These are phyloP conservation scores for Acrobasis suavella DNA, from an alignment of 2,888 invertebrate species.

Conservation along the genomic window DNA sequence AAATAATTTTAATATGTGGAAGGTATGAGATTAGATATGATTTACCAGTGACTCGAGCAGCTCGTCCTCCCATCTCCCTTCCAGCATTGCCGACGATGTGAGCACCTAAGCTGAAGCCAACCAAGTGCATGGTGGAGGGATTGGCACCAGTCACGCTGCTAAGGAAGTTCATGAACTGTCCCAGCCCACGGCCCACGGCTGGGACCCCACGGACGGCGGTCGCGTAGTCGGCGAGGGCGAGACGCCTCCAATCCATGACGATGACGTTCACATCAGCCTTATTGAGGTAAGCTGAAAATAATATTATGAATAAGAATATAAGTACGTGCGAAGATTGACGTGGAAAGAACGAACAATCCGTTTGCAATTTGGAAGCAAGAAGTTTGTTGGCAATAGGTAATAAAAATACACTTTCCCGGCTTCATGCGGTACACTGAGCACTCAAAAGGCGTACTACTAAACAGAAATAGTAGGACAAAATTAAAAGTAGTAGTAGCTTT, in stretches of 20 bases:
- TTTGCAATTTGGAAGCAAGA: no score
- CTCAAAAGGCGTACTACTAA: no score
- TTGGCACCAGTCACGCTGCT: slow-evolving; percentile 43
- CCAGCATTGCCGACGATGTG: slow-evolving; percentile 66
- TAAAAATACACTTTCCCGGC: no score
- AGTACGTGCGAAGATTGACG: no score
- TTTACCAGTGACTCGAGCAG: slow-evolving; percentile 56
- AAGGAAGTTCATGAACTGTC: slow-evolving; percentile 56
- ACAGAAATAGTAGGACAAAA: no score
- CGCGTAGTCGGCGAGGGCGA: slow-evolving; percentile 43
- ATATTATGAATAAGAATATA: no score
- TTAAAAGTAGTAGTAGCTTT: no score
- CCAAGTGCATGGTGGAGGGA: slow-evolving; percentile 51
- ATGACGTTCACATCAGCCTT: slow-evolving; percentile 55
- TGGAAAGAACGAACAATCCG: no score
- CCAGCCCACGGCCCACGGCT: slow-evolving; percentile 53
- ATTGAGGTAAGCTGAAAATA: slow-evolving; percentile 45
- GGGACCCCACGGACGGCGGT: slow-evolving; percentile 53
- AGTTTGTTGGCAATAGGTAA: no score
- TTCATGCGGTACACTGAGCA: no score
- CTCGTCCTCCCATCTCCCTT: slow-evolving; percentile 46
- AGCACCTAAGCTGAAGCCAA: slow-evolving; percentile 70
- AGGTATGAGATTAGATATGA: no score
- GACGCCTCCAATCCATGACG: slow-evolving; percentile 57
- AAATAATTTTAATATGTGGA: no score